Evolutionary conservation across 2,797 vertebrate genomes (phyloP).

Genomic region (Neomorphus geoffroyi): DNA sequence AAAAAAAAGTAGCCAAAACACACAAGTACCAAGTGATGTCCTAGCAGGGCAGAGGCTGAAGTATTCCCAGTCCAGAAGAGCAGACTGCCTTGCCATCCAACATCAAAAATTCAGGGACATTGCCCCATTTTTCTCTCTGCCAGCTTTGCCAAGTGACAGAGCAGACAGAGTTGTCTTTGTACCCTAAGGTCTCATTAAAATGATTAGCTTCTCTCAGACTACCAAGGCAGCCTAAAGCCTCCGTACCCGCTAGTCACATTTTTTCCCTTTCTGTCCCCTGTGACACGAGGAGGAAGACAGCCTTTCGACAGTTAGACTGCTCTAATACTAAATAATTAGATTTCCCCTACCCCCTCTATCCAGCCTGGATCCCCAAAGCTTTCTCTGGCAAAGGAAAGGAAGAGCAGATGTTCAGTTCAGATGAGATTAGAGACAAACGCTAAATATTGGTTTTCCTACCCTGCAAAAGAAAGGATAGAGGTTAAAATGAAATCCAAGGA

Average conservation of each 20-base stretch:
- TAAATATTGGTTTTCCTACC: not conserved
- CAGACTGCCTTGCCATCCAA: not conserved
- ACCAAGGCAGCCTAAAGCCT: not conserved
- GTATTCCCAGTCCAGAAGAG: not conserved
- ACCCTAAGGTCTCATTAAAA: not conserved
- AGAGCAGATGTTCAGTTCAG: not conserved
- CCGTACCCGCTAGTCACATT: not conserved
- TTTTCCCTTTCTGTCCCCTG: not conserved
- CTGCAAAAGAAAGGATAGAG: not conserved
- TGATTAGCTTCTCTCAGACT: not conserved
- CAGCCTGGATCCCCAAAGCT: not conserved
- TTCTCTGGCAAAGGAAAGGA: conserved; percentile 35
- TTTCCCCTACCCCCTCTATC: not conserved
- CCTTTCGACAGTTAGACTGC: not conserved
- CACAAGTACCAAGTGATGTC: rapidly evolving
- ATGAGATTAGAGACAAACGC: not conserved
- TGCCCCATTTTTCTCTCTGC: not conserved
- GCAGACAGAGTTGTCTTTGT: not conserved
- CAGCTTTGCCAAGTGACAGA: not conserved
- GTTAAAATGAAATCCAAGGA: not conserved
- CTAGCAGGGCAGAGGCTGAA: not conserved
- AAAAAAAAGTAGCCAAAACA: rapidly evolving
- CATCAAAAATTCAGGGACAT: not conserved
- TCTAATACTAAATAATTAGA: conserved; percentile 4
- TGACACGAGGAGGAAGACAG: not conserved